phyloP scores from a whole-genome alignment of 1,140 invertebrate species.

The Ceratina calcarata region DNA sequence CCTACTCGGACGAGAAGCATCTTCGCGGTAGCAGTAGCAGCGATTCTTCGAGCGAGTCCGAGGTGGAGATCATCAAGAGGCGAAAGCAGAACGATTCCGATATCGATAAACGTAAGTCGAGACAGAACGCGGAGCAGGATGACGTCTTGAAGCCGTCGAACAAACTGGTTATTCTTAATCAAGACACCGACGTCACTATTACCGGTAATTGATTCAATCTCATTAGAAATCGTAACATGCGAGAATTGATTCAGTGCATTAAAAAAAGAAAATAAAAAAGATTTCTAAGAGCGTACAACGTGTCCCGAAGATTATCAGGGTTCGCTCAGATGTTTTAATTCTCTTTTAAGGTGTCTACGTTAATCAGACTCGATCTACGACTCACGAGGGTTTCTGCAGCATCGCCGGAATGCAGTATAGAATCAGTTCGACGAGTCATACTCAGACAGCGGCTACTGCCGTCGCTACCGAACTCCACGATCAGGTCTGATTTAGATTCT shows the following conservation, averaged over 20 bases:
- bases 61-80: slow-evolving; percentile 79
- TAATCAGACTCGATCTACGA: slow-evolving; percentile 87
- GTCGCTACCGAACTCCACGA: slow-evolving; percentile 84
- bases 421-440: slow-evolving; percentile 87
- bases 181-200: slow-evolving; percentile 92
- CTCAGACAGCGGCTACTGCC: slow-evolving; percentile 88
- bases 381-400: slow-evolving; percentile 90
- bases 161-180: slow-evolving; percentile 87
- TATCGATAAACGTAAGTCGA: slow-evolving; percentile 83
- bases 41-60: slow-evolving; percentile 80
- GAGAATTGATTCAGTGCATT: no score
- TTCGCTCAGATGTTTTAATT: no score
- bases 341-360: slow-evolving; percentile 84
- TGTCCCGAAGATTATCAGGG: no score
- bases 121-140: slow-evolving; percentile 72
- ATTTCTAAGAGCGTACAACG: no score
- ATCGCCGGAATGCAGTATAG: slow-evolving; percentile 91
- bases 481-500: slow-evolving; percentile 74
- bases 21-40: slow-evolving; percentile 80
- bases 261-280: no score
- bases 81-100: slow-evolving; percentile 82
- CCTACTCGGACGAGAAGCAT: slow-evolving; percentile 89
- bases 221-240: not conserved
- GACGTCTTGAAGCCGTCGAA: slow-evolving; percentile 77
- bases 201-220: slow-evolving; percentile 78